phyloP scores from a whole-genome alignment of 2,797 vertebrate genomes.

The Aphelocoma californica region DNA sequence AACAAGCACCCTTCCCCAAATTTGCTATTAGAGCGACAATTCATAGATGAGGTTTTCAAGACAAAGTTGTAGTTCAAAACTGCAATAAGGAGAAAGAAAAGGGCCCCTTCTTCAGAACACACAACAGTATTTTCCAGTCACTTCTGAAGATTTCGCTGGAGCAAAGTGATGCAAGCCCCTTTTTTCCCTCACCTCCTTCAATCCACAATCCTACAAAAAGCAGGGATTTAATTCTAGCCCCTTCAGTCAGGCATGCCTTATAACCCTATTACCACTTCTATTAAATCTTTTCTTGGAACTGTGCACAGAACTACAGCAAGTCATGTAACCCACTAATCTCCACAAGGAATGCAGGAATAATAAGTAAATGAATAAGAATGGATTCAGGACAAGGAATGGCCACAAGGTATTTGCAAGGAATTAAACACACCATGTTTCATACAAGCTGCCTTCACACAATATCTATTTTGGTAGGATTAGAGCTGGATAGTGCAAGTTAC shows the following conservation, averaged over 20 bases:
- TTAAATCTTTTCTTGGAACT: background rate
- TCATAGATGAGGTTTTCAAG: fast-evolving
- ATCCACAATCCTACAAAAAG: background rate
- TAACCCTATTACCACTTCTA: background rate
- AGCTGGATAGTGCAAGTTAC: background rate
- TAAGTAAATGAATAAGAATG: slow-evolving; percentile 18
- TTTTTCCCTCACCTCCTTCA: background rate
- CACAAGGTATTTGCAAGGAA: background rate
- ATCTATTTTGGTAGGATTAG: background rate
- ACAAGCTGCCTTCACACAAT: background rate
- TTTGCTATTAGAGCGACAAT: background rate
- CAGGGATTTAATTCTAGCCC: background rate
- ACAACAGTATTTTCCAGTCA: background rate
- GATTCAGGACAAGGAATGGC: slow-evolving; percentile 7
- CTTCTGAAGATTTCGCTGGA: background rate
- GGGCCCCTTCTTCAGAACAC: background rate
- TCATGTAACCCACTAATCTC: slow-evolving; percentile 20
- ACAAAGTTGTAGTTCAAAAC: background rate
- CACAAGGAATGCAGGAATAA: slow-evolving; percentile 23
- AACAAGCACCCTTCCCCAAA: background rate
- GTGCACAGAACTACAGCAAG: background rate
- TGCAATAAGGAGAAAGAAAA: background rate
- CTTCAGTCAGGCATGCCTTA: background rate
- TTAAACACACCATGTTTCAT: background rate
- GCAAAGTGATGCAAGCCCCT: background rate